Evolutionary conservation across 2,888 invertebrate species (phyloP).

Genomic region (Drosophila pegasa): DNA sequence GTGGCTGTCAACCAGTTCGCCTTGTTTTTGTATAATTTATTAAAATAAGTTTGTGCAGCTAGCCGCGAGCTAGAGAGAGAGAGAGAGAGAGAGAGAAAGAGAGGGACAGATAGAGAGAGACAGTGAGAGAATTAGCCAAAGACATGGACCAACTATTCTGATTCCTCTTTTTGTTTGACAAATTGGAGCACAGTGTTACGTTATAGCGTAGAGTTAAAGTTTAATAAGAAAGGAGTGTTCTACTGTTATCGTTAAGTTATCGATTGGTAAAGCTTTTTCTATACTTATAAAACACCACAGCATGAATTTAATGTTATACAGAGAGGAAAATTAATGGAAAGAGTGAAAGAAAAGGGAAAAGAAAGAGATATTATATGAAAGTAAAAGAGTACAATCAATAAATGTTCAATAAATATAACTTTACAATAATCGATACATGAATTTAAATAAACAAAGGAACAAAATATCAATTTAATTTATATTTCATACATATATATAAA

Average conservation of each 20-base stretch:
- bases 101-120: no score
- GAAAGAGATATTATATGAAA: no score
- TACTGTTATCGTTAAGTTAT: neutral
- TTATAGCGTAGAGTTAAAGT: neutral
- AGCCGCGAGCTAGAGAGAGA: slow-evolving; percentile 12
- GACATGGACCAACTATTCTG: neutral
- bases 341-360: neutral
- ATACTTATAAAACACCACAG: neutral
- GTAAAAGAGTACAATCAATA: neutral
- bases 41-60: slow-evolving; percentile 59
- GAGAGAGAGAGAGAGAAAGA: neutral
- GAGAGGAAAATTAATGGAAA: neutral
- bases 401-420: neutral
- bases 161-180: neutral
- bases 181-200: neutral
- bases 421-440: neutral
- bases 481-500: no score
- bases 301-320: neutral
- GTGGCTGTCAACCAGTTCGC: slow-evolving; percentile 8
- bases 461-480: no score
- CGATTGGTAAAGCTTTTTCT: neutral
- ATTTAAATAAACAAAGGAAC: no score
- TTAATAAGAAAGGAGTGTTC: no score
- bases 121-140: neutral
- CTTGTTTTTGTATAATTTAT: slow-evolving; percentile 69